A percentile compares a stretch with the other conserved stretches of the same genome.
Conservation (phyloP, 2,888 invertebrate genomes). For the Abscondita cerata region DNA sequence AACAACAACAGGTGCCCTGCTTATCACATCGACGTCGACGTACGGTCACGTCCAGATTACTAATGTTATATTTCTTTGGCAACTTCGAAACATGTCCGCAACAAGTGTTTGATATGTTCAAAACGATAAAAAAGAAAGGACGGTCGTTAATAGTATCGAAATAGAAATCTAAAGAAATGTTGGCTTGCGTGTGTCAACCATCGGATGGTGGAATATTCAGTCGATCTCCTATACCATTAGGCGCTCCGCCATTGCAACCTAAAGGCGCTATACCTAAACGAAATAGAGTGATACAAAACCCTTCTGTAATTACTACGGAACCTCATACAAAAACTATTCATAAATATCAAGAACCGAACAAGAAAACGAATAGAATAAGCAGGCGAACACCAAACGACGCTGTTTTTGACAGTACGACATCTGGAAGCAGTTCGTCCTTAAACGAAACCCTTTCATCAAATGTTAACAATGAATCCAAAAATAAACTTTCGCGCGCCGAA, state of each 20-base stretch:
- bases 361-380: slow-evolving; percentile 16
- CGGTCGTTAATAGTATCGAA: slow-evolving; percentile 8
- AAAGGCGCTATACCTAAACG: slow-evolving; percentile 49
- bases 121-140: slow-evolving; percentile 28
- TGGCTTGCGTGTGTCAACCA: slow-evolving; percentile 74
- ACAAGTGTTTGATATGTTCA: slow-evolving; percentile 33
- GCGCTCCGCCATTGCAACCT: slow-evolving; percentile 55
- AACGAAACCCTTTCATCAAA: slow-evolving; percentile 18
- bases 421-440: slow-evolving; percentile 22
- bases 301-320: slow-evolving; percentile 47
- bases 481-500: slow-evolving; percentile 22
- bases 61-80: slow-evolving; percentile 31
- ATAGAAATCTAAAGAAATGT: slow-evolving; percentile 59
- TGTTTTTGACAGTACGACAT: slow-evolving; percentile 14
- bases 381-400: slow-evolving; percentile 2
- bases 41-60: slow-evolving; percentile 33
- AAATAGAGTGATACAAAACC: slow-evolving; percentile 46
- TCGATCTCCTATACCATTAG: slow-evolving; percentile 62
- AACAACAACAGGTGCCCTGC: slow-evolving; percentile 35
- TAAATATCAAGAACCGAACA: slow-evolving; percentile 16
- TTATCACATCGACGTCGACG: slow-evolving; percentile 31
- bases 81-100: slow-evolving; percentile 29
- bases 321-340: slow-evolving; percentile 35
- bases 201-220: slow-evolving; percentile 65
- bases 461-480: slow-evolving; percentile 22